Conservation (phyloP, 1,140 invertebrate genomes). For the Eubasilissa regina region DNA sequence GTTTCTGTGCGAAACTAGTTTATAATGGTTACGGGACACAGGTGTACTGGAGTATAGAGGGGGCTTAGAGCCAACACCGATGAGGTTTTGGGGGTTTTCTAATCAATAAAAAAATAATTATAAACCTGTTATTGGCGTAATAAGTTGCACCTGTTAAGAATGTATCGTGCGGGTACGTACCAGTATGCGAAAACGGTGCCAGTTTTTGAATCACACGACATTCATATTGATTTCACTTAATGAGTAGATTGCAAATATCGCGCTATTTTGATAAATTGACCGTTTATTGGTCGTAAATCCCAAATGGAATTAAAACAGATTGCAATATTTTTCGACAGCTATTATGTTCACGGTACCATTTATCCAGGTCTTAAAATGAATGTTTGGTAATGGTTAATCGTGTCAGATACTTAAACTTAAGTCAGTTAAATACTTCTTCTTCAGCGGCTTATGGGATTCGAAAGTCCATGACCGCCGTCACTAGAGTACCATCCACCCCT, state of each 20-base stretch:
- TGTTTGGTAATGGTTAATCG: too few species aligned
- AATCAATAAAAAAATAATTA: slow-evolving; percentile 26
- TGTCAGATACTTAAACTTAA: too few species aligned
- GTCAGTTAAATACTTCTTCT: too few species aligned
- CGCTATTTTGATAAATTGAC: slow-evolving; percentile 12
- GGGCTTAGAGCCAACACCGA: slow-evolving; percentile 10
- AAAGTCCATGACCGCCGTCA: too few species aligned
- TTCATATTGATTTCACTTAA: slow-evolving; percentile 9
- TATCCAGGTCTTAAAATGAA: too few species aligned
- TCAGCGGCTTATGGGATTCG: too few species aligned
- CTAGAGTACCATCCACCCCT: too few species aligned
- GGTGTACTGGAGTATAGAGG: background rate
- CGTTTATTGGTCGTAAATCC: slow-evolving; percentile 16
- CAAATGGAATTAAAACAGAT: background rate
- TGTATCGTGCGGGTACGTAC: background rate
- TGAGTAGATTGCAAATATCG: slow-evolving; percentile 23
- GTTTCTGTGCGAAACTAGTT: slow-evolving; percentile 12
- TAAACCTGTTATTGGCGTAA: slow-evolving; percentile 23
- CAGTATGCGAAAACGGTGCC: background rate
- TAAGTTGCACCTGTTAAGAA: slow-evolving; percentile 29
- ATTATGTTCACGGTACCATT: too few species aligned
- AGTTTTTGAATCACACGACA: slow-evolving; percentile 1
- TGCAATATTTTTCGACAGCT: too few species aligned
- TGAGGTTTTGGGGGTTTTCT: slow-evolving; percentile 29
- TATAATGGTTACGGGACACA: background rate